Evolutionary conservation across 1,140 invertebrate species (phyloP), one percentile per base, ranked within the genome.

Genomic region (Planococcus citri): DNA sequence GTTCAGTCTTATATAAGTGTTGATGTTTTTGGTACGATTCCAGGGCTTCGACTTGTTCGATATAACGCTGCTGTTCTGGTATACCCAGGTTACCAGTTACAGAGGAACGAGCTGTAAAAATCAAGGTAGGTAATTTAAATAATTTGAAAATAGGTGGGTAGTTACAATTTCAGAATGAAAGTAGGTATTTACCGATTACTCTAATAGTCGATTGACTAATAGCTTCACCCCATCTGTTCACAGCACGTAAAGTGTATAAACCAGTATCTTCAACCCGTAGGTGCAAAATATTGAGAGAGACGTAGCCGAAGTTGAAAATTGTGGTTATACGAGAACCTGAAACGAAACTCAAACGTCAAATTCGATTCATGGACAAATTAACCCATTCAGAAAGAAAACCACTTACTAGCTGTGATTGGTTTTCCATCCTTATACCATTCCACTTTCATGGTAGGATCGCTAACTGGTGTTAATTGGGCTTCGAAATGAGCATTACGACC

Each of bases 391-490:
- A n/a, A n/a, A n/a, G n/a, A n/a, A n/a, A n/a, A n/a, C n/a, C n/a
- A 77, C 79, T 78, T 74, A 84, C 94, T 97, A 78, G 90, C 88
- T 82, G 91, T 95, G 74, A 95, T 92, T 58, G 91, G 85, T 78
- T 86, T 86, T 74, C 94, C 95, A 86, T 99, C 94, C 81, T 96
- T 95, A 80, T 91, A 95, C 95, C 95, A 99, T 80, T 98, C 95
- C 74, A 98, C 92, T 81, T 88, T 88, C 95, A 98, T 97, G 22
- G 91, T 93, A 20, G 95, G 93, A 79, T 98, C 96, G 74, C 92
- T 95, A 27, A 97, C 90, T 71, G 95, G 96, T 68, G 89, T 91
- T 0, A 98, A 83, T 78, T 95, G 91, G 73, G 89, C 94, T 83
- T 97, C 94, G 76, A 98, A 97, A 77, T 96, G 93, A 72, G 91